Percentiles rank a stretch among this genome's conserved stretches.
Evolutionary conservation across 2,113 vertebrate species (phyloP).

Genomic region (Suricata suricatta): DNA sequence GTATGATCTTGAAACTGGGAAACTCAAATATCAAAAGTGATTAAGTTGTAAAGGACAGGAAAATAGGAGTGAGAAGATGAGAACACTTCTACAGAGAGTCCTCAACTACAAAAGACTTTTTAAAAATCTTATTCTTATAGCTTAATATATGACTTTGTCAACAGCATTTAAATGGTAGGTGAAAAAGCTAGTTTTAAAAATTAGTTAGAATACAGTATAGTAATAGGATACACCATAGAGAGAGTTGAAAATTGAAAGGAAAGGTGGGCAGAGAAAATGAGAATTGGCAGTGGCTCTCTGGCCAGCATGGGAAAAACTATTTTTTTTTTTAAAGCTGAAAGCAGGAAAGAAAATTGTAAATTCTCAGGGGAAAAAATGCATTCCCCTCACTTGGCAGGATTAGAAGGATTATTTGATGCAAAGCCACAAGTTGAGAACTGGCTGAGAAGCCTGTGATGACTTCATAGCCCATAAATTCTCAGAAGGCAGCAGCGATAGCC

Average conservation of each 20-base stretch:
- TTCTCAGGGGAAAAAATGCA: constrained; percentile 32
- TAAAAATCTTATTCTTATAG: background rate
- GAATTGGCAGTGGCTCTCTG: constrained; percentile 18
- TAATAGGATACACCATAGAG: background rate
- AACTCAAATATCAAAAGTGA: background rate
- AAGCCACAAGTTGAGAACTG: constrained; percentile 51
- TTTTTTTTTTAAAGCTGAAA: constrained; percentile 27
- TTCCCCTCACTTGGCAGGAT: constrained; percentile 42
- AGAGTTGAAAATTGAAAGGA: background rate
- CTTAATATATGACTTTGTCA: background rate
- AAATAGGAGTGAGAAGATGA: background rate
- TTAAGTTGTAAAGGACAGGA: background rate
- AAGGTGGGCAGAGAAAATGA: background rate
- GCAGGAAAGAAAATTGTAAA: constrained; percentile 43
- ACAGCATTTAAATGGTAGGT: background rate
- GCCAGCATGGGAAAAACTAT: background rate
- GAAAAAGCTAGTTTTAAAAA: background rate
- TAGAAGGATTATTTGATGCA: constrained; percentile 61
- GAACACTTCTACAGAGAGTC: background rate
- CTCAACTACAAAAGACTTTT: background rate
- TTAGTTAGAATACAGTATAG: background rate
- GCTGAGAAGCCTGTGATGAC: constrained; percentile 42
- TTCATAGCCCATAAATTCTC: constrained; percentile 66
- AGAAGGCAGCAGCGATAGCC: background rate
- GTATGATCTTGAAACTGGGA: background rate